Percentiles rank a stretch among this genome's conserved stretches.
Conservation (phyloP, 2,888 invertebrate genomes). For the Tetranychus piercei region DNA sequence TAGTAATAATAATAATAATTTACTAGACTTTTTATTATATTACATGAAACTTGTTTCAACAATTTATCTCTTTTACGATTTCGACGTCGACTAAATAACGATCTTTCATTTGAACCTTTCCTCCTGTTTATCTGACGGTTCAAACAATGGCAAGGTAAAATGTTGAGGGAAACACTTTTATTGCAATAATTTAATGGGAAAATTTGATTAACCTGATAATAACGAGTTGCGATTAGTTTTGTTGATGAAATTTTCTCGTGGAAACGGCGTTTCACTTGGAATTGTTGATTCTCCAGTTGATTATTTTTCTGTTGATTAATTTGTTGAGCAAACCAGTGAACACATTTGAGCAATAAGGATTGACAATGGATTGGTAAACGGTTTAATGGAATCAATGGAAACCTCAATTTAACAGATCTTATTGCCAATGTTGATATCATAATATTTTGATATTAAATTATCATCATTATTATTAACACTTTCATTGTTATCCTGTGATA, state of each 20-base stretch:
- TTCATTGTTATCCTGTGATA: background rate
- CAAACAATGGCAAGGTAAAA: no score
- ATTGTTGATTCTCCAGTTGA: background rate
- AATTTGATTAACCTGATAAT: no score
- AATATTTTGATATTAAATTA: background rate
- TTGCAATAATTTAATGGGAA: no score
- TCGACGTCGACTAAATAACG: no score
- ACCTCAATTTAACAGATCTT: background rate
- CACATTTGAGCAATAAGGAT: background rate
- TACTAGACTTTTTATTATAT: no score
- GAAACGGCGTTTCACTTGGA: background rate
- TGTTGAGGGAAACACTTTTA: no score
- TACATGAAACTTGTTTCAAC: no score
- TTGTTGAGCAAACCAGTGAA: background rate
- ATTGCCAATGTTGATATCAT: background rate
- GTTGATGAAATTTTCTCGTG: no score
- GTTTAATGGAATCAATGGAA: background rate
- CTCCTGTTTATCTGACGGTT: no score
- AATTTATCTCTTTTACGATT: no score
- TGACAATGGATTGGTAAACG: background rate
- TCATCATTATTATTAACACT: background rate
- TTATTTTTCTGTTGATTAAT: background rate
- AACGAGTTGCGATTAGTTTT: no score
- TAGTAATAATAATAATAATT: background rate
- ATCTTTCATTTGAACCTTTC: no score